Evolutionary conservation across 2,113 vertebrate genomes (phyloP), one percentile per base, ranked within the genome.

Genomic region (Rallus limicola): DNA sequence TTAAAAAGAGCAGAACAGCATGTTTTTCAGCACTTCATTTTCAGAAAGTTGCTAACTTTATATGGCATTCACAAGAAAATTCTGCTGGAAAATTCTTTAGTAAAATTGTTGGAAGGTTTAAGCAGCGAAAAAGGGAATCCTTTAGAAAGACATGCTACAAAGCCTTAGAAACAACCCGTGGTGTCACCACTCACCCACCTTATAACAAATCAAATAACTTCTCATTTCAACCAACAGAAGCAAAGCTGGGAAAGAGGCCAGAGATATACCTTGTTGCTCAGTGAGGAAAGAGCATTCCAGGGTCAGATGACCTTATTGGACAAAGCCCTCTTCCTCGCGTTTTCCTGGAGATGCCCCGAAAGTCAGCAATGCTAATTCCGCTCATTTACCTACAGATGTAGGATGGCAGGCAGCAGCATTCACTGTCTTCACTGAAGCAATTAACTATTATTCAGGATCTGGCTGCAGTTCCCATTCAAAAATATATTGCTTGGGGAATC

Each of bases 171-270:
- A 90, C 76, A 84, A 88, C 20, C 65, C 20, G 1, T 46, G 2
- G 5, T 86, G 85, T 78, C 64, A 83, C 42, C 33, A 38, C 40
- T 75, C 8, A 3, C 64, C 76, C 76, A 77, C 53, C 68, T 68
- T 58, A 60, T 42, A 78, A 86, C 68, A 93, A 94, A 96, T 90
- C 76, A 34, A 92, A 2, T 92, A 93, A 94, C 60, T 94, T 90
- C 50, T 81, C 79, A 90, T 94, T 95, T 93, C 82, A 94, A 82
- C 68, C 42, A 95, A 77, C 81, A 92, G 78, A 91, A 91, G 62
- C 36, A 94, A 85, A 91, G 17, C 60, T 0, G 9, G 77, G 76
- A 93, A 95, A 75, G 65, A 78, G 92, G 92, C 88, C 95, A 96
- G 86, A 86, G 34, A 53, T 44, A 78, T 16, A 92, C 79, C 94